phyloP scores from a whole-genome alignment of 2,797 vertebrate genomes.

The Enteromius unitaeniatus region DNA sequence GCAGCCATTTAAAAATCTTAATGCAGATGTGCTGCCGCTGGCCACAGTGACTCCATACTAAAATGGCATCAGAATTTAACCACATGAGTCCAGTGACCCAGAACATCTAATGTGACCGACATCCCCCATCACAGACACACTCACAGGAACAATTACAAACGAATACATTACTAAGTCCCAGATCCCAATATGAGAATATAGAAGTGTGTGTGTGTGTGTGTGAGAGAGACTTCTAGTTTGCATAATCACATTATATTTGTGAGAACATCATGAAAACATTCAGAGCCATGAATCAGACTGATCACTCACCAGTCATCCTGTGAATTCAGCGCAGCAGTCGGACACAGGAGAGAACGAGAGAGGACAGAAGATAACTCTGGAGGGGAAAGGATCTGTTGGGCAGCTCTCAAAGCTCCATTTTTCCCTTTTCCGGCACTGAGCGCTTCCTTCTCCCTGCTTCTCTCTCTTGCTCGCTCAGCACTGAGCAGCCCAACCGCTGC shows the following conservation, averaged over 20 bases:
- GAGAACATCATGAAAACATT: slow-evolving; percentile 19
- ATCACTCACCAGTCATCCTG: slow-evolving; percentile 59
- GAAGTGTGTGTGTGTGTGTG: neutral
- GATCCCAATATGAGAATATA: neutral
- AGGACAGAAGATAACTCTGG: slow-evolving; percentile 26
- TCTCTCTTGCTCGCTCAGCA: slow-evolving; percentile 41
- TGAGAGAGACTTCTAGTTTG: neutral
- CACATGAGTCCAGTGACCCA: slow-evolving; percentile 44
- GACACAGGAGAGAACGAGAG: slow-evolving; percentile 26
- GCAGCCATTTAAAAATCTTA: neutral
- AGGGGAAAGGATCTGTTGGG: slow-evolving; percentile 32
- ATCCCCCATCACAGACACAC: slow-evolving; percentile 15
- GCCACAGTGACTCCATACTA: slow-evolving; percentile 21
- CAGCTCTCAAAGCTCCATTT: slow-evolving; percentile 52
- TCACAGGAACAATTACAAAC: slow-evolving; percentile 1
- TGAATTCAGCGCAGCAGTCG: slow-evolving; percentile 30
- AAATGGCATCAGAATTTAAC: slow-evolving; percentile 41
- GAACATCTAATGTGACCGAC: slow-evolving; percentile 28
- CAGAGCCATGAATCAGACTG: slow-evolving; percentile 1
- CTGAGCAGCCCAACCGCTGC: slow-evolving; percentile 27
- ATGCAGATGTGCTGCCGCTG: slow-evolving; percentile 21
- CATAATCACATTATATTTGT: slow-evolving; percentile 5
- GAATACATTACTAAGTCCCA: neutral
- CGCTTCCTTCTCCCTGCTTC: slow-evolving; percentile 29
- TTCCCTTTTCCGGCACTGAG: slow-evolving; percentile 3